Conservation (phyloP, 1,140 invertebrate species). For the Heterodera schachtii region DNA sequence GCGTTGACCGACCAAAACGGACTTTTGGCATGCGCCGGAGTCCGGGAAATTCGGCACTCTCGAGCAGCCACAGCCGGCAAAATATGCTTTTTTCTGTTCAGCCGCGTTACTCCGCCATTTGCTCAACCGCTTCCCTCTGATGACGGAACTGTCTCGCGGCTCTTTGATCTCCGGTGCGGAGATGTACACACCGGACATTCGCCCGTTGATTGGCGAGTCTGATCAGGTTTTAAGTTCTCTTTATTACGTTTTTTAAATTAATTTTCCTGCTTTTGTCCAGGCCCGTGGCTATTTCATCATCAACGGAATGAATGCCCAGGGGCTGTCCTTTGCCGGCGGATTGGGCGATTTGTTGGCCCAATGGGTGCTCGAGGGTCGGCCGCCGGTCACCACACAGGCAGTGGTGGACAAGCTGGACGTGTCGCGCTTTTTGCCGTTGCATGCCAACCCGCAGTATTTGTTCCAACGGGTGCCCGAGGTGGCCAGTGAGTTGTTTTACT, state of each 20-base stretch:
- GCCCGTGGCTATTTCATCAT: conserved; percentile 92
- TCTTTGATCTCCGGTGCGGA: conserved; percentile 84
- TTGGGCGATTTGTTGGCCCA: conserved; percentile 87
- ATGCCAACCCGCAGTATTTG: conserved; percentile 92
- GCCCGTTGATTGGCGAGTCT: conserved; percentile 79
- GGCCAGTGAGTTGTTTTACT: conserved; percentile 73
- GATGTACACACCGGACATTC: conserved; percentile 82
- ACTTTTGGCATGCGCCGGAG: no score
- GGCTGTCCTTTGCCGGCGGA: conserved; percentile 87
- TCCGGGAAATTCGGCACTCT: no score
- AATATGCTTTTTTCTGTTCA: conserved; percentile 34
- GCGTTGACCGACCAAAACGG: background rate
- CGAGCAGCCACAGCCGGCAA: no score
- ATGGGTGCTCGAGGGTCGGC: conserved; percentile 79
- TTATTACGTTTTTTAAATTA: conserved; percentile 23
- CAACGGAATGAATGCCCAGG: conserved; percentile 91
- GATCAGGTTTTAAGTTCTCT: conserved; percentile 73
- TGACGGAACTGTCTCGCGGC: conserved; percentile 75
- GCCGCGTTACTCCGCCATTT: conserved; percentile 81
- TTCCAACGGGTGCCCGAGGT: conserved; percentile 89
- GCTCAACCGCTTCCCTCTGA: conserved; percentile 78
- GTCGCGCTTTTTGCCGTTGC: conserved; percentile 85
- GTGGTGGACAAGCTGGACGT: conserved; percentile 87
- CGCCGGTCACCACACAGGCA: background rate
- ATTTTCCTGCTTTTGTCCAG: conserved; percentile 70